A percentile compares a stretch with the other conserved stretches of the same genome.
phyloP scores from a whole-genome alignment of 2,888 invertebrate genomes.

The Blastobasis lacticolella region DNA sequence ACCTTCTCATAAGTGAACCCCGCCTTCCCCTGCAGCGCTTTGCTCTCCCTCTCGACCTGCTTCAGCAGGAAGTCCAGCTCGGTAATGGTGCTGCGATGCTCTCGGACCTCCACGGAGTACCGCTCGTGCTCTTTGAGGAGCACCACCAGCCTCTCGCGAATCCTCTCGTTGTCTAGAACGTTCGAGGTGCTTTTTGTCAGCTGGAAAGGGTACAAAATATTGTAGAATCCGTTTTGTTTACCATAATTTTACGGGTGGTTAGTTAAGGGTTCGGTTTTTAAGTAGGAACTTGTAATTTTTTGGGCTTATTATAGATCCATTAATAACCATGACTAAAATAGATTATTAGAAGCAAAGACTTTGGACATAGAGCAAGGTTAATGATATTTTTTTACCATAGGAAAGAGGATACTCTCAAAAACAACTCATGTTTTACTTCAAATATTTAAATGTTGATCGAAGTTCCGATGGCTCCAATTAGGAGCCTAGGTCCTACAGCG shows the following conservation, averaged over 20 bases:
- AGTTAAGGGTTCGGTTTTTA: too few species aligned
- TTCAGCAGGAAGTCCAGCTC: slow-evolving; percentile 70
- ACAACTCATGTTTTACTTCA: too few species aligned
- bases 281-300: too few species aligned
- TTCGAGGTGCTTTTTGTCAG: slow-evolving; percentile 72
- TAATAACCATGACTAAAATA: too few species aligned
- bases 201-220: slow-evolving; percentile 22
- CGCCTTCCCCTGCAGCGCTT: slow-evolving; percentile 48
- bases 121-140: slow-evolving; percentile 73
- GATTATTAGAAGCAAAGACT: too few species aligned
- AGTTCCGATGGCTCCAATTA: too few species aligned
- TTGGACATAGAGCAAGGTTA: too few species aligned
- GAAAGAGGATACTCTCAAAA: too few species aligned
- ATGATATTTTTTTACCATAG: too few species aligned
- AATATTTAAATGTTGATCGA: too few species aligned
- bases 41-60: slow-evolving; percentile 70
- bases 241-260: background rate
- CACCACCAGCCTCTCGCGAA: slow-evolving; percentile 64
- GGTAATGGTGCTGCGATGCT: slow-evolving; percentile 60
- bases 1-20: background rate
- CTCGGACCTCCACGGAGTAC: slow-evolving; percentile 62
- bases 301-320: too few species aligned
- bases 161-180: slow-evolving; percentile 66
- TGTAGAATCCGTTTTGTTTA: background rate
- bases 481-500: too few species aligned